Evolutionary conservation across 2,888 invertebrate species (phyloP).

Genomic region (Ceratothoa steindachneri): DNA sequence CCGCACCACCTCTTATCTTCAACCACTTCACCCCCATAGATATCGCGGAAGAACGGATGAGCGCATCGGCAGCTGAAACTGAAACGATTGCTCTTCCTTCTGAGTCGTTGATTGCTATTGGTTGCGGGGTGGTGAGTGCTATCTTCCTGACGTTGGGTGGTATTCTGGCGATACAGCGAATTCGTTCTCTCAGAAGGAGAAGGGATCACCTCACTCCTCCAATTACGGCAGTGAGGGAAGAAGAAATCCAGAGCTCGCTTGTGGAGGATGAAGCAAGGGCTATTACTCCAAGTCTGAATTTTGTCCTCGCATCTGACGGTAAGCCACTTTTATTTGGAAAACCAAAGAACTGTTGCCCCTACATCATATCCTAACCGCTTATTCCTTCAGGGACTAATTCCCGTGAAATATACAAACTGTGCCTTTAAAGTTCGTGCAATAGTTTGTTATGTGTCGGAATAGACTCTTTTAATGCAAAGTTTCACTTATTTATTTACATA

Average conservation of each 20-base stretch:
- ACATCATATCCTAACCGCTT: no score
- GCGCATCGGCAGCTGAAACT: neutral
- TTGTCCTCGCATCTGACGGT: neutral
- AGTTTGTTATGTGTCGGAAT: no score
- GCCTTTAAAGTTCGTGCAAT: no score
- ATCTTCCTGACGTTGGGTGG: neutral
- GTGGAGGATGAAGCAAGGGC: neutral
- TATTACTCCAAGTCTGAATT: neutral
- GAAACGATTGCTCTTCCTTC: neutral
- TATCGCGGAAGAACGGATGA: conserved; percentile 41
- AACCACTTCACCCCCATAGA: conserved; percentile 41
- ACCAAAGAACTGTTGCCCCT: no score
- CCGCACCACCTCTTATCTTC: conserved; percentile 20
- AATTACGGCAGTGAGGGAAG: neutral
- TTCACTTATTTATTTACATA: no score
- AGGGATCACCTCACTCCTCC: neutral
- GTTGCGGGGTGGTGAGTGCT: neutral
- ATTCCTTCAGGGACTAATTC: no score
- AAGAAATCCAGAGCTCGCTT: neutral
- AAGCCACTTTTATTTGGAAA: no score
- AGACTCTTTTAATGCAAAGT: neutral
- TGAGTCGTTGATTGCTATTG: neutral
- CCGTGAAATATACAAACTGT: no score
- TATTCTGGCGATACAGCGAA: neutral
- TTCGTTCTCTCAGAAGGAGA: no score